Evolutionary conservation across 2,797 vertebrate genomes (phyloP).

Genomic region (Hirundo rustica): DNA sequence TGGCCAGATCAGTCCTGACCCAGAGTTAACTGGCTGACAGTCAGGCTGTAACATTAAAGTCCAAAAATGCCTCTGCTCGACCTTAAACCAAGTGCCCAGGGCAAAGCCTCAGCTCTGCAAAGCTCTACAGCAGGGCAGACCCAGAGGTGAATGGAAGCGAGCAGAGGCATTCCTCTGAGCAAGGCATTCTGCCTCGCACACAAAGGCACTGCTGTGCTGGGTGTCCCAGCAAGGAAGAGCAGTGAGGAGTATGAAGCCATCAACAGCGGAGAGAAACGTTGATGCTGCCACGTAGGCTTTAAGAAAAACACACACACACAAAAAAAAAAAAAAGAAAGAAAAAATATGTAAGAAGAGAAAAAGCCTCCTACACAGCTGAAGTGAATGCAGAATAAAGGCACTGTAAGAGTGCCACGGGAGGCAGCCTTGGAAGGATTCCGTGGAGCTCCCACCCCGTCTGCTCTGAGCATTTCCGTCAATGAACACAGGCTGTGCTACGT

Average conservation of each 20-base stretch:
- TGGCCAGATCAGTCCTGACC: background rate
- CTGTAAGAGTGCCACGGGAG: background rate
- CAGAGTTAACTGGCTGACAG: background rate
- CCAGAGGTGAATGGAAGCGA: background rate
- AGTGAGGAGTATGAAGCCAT: background rate
- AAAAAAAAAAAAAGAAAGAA: background rate
- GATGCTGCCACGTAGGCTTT: background rate
- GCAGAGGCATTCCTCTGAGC: background rate
- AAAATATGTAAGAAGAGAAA: background rate
- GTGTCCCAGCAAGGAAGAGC: background rate
- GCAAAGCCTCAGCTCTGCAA: background rate
- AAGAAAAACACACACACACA: background rate
- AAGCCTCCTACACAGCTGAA: background rate
- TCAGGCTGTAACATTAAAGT: background rate
- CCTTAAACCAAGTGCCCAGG: background rate
- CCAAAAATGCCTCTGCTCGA: background rate
- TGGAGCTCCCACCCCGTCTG: background rate
- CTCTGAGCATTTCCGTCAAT: background rate
- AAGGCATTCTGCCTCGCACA: constrained; percentile 5
- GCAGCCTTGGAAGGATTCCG: background rate
- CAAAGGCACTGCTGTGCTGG: constrained; percentile 38
- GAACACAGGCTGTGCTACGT: background rate
- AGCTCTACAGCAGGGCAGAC: background rate
- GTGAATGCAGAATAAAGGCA: constrained; percentile 42
- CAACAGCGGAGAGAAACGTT: background rate